Conservation (phyloP, 2,797 vertebrate species). For the Phalanger gymnotis region DNA sequence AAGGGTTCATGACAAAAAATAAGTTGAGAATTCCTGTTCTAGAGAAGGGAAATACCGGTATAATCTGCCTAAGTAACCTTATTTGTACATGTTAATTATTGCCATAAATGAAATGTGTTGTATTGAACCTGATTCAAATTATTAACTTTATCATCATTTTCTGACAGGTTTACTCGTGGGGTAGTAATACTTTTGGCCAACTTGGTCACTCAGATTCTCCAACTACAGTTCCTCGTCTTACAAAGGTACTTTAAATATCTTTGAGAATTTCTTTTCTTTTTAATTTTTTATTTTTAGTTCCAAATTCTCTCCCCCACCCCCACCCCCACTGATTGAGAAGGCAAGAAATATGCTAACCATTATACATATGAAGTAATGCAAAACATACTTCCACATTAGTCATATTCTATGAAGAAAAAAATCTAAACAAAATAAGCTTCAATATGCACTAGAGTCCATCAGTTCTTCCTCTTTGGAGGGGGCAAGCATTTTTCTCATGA, state of each 20-base stretch:
- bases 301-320: neutral
- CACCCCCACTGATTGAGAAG: neutral
- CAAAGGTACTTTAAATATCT: constrained; percentile 88
- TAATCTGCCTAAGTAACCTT: constrained; percentile 30
- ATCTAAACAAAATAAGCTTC: neutral
- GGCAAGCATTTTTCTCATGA: too few species aligned
- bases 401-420: neutral
- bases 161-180: constrained; percentile 95
- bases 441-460: neutral
- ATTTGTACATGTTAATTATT: neutral
- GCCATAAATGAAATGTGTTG: constrained; percentile 9
- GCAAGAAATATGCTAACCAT: neutral
- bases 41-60: neutral
- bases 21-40: neutral
- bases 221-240: constrained; percentile 92
- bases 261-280: constrained; percentile 24
- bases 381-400: neutral
- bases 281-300: neutral
- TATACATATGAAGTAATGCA: neutral
- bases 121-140: constrained; percentile 43
- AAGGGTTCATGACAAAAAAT: neutral
- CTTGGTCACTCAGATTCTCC: constrained; percentile 93
- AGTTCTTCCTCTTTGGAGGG: neutral
- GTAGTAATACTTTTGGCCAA: constrained; percentile 93
- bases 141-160: constrained; percentile 47